phyloP scores from a whole-genome alignment of 2,888 invertebrate genomes.

The Stomorhina lunata region DNA sequence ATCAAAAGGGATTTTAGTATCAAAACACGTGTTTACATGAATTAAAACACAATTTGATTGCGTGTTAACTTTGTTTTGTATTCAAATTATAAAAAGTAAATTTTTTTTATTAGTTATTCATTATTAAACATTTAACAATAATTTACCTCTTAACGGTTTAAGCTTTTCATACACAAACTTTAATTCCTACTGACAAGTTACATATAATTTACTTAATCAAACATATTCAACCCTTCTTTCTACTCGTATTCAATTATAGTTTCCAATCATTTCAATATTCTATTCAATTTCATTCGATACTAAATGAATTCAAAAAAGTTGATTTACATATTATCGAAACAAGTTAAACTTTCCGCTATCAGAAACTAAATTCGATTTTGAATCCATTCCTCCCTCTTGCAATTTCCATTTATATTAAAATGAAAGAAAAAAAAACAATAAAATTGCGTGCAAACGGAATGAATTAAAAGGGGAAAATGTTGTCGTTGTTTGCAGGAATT shows the following conservation, averaged over 20 bases:
- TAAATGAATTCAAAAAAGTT: not conserved
- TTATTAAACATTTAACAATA: too few species aligned
- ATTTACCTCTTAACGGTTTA: not conserved
- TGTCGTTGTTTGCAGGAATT: not conserved
- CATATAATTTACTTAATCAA: too few species aligned
- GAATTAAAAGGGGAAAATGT: too few species aligned
- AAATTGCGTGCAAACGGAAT: slow-evolving; percentile 13
- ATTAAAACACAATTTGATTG: not conserved
- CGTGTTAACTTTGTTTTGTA: not conserved
- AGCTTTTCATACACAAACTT: too few species aligned
- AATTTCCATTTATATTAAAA: too few species aligned
- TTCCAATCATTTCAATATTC: not conserved
- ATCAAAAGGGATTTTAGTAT: not conserved
- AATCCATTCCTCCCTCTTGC: too few species aligned
- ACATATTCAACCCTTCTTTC: not conserved
- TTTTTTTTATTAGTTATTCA: not conserved
- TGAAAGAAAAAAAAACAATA: too few species aligned
- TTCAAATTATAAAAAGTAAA: not conserved
- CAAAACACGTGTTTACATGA: not conserved
- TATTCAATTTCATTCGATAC: not conserved
- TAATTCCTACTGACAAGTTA: too few species aligned
- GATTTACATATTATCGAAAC: not conserved
- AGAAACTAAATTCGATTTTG: not conserved
- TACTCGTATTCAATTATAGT: not conserved
- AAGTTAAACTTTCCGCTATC: not conserved